Conservation (phyloP, 2,888 invertebrate species). For the Ceratothoa steindachneri region DNA sequence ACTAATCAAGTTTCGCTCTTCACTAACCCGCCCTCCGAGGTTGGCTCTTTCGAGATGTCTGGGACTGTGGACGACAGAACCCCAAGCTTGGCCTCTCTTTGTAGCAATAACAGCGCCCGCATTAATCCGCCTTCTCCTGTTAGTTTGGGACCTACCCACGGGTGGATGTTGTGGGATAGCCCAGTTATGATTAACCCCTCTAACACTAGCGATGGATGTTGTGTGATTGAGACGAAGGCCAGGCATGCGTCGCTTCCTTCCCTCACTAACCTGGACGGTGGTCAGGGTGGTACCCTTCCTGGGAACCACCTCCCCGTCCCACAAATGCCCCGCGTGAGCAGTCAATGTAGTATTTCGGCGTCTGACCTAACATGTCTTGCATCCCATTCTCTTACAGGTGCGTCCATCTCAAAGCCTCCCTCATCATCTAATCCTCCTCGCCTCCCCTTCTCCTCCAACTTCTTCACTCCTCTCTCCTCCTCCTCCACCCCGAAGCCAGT, state of each 20-base stretch:
- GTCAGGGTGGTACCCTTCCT: no score
- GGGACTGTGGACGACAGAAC: neutral
- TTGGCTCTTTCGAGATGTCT: neutral
- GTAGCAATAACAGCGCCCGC: neutral
- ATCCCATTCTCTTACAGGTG: slow-evolving; percentile 10
- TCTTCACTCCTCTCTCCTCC: slow-evolving; percentile 1
- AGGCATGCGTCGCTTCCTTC: slow-evolving; percentile 8
- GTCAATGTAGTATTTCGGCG: slow-evolving; percentile 1
- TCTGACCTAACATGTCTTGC: slow-evolving; percentile 11
- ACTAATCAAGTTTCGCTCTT: neutral
- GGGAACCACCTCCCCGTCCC: neutral
- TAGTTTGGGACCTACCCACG: neutral
- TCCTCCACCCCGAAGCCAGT: neutral
- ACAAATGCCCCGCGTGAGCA: neutral
- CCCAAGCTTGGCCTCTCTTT: neutral
- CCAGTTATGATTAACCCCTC: neutral
- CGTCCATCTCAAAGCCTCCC: slow-evolving; percentile 10
- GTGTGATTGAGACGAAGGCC: neutral
- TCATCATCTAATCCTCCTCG: neutral
- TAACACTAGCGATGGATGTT: neutral
- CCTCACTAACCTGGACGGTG: neutral
- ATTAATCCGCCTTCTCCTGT: neutral
- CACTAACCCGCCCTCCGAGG: neutral
- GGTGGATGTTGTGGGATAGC: neutral
- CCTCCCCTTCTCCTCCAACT: slow-evolving; percentile 3